These are phyloP conservation scores for Eupithecia vulgata DNA, from an alignment of 2,888 invertebrate genomes.

Conservation along the genomic window DNA sequence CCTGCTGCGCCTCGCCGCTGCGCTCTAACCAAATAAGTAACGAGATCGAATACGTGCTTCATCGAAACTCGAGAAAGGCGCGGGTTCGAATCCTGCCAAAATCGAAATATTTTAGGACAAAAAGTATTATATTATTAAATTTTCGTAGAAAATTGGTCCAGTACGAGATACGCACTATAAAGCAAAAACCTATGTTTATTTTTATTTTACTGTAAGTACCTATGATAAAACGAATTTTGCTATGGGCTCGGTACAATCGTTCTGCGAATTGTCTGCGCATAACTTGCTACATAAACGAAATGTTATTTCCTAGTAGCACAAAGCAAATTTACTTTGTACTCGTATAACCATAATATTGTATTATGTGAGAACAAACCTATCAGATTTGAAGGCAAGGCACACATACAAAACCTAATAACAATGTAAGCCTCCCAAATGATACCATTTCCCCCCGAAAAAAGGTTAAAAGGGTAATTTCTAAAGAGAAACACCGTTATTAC, in stretches of 20 bases:
- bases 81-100: too few species aligned
- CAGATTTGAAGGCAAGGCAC: constrained; percentile 49
- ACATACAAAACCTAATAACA: constrained; percentile 60
- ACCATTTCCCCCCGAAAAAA: constrained; percentile 62
- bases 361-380: constrained; percentile 34
- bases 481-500: constrained; percentile 60
- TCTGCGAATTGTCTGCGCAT: not conserved
- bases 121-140: too few species aligned
- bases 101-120: too few species aligned
- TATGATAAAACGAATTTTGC: not conserved
- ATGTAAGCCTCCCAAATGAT: constrained; percentile 61
- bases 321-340: constrained; percentile 22
- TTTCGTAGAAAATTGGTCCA: too few species aligned
- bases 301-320: constrained; percentile 3
- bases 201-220: too few species aligned
- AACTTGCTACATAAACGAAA: not conserved
- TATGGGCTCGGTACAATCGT: not conserved
- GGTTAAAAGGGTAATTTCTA: constrained; percentile 61
- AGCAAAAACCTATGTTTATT: too few species aligned
- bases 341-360: constrained; percentile 25
- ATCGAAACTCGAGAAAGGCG: too few species aligned
- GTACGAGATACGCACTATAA: too few species aligned
- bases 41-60: too few species aligned
- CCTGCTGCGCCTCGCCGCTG: too few species aligned
- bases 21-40: too few species aligned